Evolutionary conservation across 92 coral and sea anemone species (phyloP), one percentile per base, ranked within the genome.

Genomic region (Micromussa lordhowensis): DNA sequence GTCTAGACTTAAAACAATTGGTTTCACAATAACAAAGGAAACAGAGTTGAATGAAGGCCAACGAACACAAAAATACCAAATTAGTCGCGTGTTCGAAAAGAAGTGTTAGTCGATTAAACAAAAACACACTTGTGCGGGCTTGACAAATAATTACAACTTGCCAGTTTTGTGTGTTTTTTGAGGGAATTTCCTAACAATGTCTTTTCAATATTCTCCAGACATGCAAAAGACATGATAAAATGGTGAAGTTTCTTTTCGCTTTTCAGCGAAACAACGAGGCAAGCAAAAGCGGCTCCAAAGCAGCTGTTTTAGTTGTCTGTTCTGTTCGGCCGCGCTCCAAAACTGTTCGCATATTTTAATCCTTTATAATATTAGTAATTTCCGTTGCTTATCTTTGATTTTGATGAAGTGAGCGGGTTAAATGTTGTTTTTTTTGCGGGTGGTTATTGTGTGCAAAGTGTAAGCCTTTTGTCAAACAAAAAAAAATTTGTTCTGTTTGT

Each of bases 311-410:
- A 48, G 30, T n/a, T 79, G 83, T 79, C 49, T 79, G 68, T 22
- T 18, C 21, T 28, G 48, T 55, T 30, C 70, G 69, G 83, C 38
- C 63, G 38, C 35, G 15, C 70, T 57, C 49, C 32, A 26, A 71
- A 79, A 55, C 76, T 34, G 14, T 68, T 64, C 61, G 58, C 76
- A 40, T 82, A 38, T 66, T 82, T 82, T 82, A 64, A 82, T 64
- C 85, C 61, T n/a, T 82, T 82, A 64, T 38, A 38, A 68, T 82
- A 82, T 35, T 40, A 64, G 54, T 64, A 36, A 82, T 66, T 82
- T 82, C 85, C 85, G 72, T 64, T 64, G 34, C 59, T 82, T 82
- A 64, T 68, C 85, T 64, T 66, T 64, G 66, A 36, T 38, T 44
- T 77, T 28, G 12, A 48, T 38, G 17, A 3, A 38, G 17, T 24